A percentile compares a stretch with the other conserved stretches of the same genome.
phyloP scores from a whole-genome alignment of 2,113 vertebrate genomes.

The Cyphomyrus plagiostoma region DNA sequence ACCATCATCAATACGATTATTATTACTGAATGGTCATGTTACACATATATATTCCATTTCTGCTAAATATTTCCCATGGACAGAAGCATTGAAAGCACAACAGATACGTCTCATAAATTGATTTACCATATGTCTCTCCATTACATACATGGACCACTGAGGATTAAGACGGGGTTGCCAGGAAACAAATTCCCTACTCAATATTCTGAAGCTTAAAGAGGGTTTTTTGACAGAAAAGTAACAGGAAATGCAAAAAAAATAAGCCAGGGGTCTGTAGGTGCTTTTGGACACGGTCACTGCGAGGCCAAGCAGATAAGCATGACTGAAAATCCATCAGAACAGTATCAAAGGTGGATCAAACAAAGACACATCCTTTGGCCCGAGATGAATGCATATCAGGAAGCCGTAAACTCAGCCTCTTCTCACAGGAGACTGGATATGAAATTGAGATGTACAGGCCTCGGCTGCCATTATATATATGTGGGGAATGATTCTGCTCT shows the following conservation, averaged over 20 bases:
- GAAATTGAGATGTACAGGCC: neutral
- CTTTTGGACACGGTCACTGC: neutral
- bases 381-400: neutral
- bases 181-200: neutral
- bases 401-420: constrained; percentile 27
- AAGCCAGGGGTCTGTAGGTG: neutral
- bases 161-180: neutral
- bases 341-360: constrained; percentile 33
- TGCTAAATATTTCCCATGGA: neutral
- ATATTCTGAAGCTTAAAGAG: neutral
- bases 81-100: neutral
- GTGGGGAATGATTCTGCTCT: neutral
- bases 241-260: neutral
- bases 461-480: neutral
- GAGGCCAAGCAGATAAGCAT: neutral
- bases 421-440: constrained; percentile 28
- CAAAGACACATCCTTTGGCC: constrained; percentile 25
- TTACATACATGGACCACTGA: neutral
- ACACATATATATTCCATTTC: neutral
- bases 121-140: neutral
- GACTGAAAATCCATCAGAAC: constrained; percentile 33
- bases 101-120: neutral
- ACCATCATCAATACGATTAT: neutral
- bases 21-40: neutral
- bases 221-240: neutral